Base-by-base conservation (phyloP, 1,140 invertebrate species). In the Drosophila lini region DNA sequence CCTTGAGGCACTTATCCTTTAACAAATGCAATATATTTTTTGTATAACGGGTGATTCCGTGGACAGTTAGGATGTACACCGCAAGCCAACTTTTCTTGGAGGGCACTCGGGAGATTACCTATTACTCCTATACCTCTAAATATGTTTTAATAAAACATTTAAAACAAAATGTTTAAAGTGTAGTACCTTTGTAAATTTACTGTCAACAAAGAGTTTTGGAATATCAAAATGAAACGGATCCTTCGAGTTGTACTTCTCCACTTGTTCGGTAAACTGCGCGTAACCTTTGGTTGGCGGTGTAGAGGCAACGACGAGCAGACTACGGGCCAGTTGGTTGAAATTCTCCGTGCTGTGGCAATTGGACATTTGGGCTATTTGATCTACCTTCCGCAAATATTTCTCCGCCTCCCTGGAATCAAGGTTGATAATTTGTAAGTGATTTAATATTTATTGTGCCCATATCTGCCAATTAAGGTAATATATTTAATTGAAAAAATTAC, bases 331-430 rank as follows among this genome's bases (percentile, higher is more conserved):
- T 79, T 96, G 96, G 67, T 94, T 92, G 81, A 96, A 96, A 80
- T 94, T 94, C 45, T 94, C 93, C 7, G 94, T 94, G 62, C 94
- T 94, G 15, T 94, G 92, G 90, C 96, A 96, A 78, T 93, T 93
- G 59, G 93, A 92, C 88, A 94, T 93, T 65, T 93, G 94, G 58
- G 93, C 92, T 60, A 94, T 93, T 76, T 93, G 92, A 34, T 94
- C 94, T 40, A 94, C 94, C 92, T 97, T 96, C 94, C 97, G 97
- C 91, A 99, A 95, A 94, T 98, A 99, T 92, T 96, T 96, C 67
- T 95, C 93, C 10, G 96, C 95, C 90, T 97, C 95, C 80, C 95
- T 95, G 32, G 8, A 48, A 59, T 32, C 8, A 3, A 31, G 10
- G 15, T 62, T 38, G 7, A 15, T 11, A 0, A 38, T n/a, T 22